Base-by-base conservation (phyloP, 2,888 invertebrate genomes). In the Tachina grossa region DNA sequence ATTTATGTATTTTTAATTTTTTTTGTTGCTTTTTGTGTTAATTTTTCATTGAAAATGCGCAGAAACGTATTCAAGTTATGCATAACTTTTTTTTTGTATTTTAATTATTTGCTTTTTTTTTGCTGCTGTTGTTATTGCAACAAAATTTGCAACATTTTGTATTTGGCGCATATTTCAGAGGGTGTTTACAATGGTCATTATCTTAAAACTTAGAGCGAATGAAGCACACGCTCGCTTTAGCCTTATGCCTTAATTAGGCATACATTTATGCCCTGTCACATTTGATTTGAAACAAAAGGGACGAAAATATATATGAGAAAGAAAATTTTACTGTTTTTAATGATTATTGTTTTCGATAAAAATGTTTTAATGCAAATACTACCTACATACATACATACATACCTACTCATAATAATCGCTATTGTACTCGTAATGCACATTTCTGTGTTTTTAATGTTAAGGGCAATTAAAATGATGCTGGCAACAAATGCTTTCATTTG, bases 141-240 rank as follows among this genome's bases (percentile, higher is more conserved):
- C 19, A 51, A 68, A 68, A 75, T 69, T 75, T 81, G 81, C 68
- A 75, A 81, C 68, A 81, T 81, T 79, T 79, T 77, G 41, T 19
- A 22, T 13, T 61, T 61, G 10, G 22, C 51, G 49, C 57, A 57
- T 53, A 22, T 59, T 61, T 72, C n/a, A 55, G 57, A 65, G 79
- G 79, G 55, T 63, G 63, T 55, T 71, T 39, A 53, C 39, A 53
- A 68, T 75, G 81, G 81, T 61, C 74, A 72, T 65, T 72, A 49
- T 45, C n/a, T 43, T 9, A 47, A 31, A 31, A 31, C 6, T 16
- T 3, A 19, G 19, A 43, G 31, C 1, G 19, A 13, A 13, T 0
- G 19, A 13, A 13, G 43, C 19, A 68, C 74, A 39, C 65, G 39
- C 72, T 47, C 22, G 39, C 53, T 63, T 4, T 53, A 31, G 16